Base-by-base conservation (phyloP, 2,888 invertebrate genomes). In the Polietes domitor region DNA sequence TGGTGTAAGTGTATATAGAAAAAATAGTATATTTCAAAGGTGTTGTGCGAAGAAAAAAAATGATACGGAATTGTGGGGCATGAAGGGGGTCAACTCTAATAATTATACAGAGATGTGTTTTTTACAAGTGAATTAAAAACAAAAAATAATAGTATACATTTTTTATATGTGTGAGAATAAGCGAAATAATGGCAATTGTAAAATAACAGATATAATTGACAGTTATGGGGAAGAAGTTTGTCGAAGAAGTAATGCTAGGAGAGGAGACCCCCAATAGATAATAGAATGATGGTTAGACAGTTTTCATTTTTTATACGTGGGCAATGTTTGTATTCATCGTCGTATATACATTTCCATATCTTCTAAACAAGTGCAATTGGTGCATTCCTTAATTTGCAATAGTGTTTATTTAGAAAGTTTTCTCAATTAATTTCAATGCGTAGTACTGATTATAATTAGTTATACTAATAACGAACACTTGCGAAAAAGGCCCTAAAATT, bases 401-500 rank as follows among this genome's bases (percentile, higher is more conserved):
- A 24, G 68, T 10, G n/a, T 7, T 12, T 24, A 5, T 19, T 55
- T 63, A 75, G 47, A 75, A 63, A 55, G 68, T 76, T 61, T 43
- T 68, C 26, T 58, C 10, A 6, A 41, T 65, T 65, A n/a, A 41
- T 61, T 19, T 1, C 24, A 55, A 32, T 21, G 37, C 37, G 3
- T 41, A 41, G 26, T 1, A 73, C 24, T n/a, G 41, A 24, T 21
- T 26, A 2, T 6, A 28, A 28, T 70, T 50, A 28, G 47, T 68
- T 70, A 65, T 17, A 41, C 50, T 53, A 65, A 65, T 76, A 12
- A 32, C 24, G 28, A 24, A 26, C 43, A 71, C 63, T 71, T 72
- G 71, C 63, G 19, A 50, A 72, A 41, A 71, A 71, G 68, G 72
- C 75, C 82, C 75, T 79, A 71, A 72, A 63, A 82, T 47, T 82